Evolutionary conservation across 2,888 invertebrate species (phyloP), one percentile per base, ranked within the genome.

Genomic region (Zootermopsis nevadensis): DNA sequence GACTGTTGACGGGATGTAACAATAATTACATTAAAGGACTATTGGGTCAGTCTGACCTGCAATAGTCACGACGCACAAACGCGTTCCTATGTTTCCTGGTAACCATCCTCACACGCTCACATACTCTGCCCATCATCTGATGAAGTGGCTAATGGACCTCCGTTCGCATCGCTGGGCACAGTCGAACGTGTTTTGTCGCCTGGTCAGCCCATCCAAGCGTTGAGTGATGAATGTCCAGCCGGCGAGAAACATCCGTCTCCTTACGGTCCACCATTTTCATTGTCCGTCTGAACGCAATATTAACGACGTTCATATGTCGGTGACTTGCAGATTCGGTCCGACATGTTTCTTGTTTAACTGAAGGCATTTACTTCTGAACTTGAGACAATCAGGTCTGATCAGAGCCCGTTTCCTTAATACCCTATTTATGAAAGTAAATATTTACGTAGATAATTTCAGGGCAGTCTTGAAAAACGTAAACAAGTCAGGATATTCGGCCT

Each of bases 1-100:
- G 76, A 19, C 27, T 76, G 42, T 30, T 42, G 27, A 76, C 42
- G 76, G 48, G 42, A 6, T 42, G 76, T 24, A 48, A 42, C 76
- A 42, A 42, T 76, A 76, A 76, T 76, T 27, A 27, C 27, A 42
- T 48, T 76, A 76, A n/a, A 3, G 38, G n/a, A 38, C n/a, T n/a
- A 24, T 30, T 60, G n/a, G 1, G 60, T n/a, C 60, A 60, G 60
- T 60, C n/a, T 27, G 3, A 19, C 19, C 48, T 19, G 48, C 48
- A 48, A 1, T 6, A n/a, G 60, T 27, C 27, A 60, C 60, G n/a
- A 60, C 60, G 27, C 27, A 60, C 60, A 27, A n/a, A 60, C 60
- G 27, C n/a, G 12, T 1, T n/a, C n/a, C n/a, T 15, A 48, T 15
- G 48, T 48, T 48, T 48, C 27, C 12, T 27, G 4, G 27, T 60